Percentiles rank a stretch among this genome's conserved stretches.
Evolutionary conservation across 2,113 vertebrate species (phyloP).

Genomic region (Callorhinus ursinus): DNA sequence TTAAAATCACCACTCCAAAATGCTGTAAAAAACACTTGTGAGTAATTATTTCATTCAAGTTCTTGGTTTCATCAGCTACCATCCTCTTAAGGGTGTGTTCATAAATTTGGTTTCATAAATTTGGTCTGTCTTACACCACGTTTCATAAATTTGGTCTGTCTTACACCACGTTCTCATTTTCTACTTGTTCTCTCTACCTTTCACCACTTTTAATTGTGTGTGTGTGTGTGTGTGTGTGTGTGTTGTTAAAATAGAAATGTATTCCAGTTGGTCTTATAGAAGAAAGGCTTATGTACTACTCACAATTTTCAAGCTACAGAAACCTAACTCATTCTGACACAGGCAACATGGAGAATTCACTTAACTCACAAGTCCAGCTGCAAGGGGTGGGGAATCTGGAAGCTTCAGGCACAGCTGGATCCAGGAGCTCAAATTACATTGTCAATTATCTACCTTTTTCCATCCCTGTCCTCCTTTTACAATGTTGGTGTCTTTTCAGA

Average conservation of each 20-base stretch:
- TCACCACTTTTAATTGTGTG: not conserved
- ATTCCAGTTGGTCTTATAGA: not conserved
- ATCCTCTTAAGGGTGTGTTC: not conserved
- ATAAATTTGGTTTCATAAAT: not conserved
- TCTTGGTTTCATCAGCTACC: not conserved
- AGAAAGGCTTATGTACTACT: not conserved
- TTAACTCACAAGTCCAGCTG: not conserved
- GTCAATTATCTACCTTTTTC: not conserved
- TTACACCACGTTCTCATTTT: not conserved
- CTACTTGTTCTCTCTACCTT: not conserved
- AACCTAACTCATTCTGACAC: not conserved
- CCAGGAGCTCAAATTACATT: not conserved
- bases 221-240: too few species aligned
- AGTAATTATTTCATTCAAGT: not conserved
- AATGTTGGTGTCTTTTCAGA: not conserved
- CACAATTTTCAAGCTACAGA: not conserved
- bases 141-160: not conserved
- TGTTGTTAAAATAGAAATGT: conserved; percentile 13
- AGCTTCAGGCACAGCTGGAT: not conserved
- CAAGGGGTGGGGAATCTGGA: not conserved
- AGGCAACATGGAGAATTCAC: not conserved
- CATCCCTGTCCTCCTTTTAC: not conserved
- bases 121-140: not conserved
- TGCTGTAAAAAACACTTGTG: not conserved
- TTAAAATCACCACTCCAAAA: not conserved